These are phyloP conservation scores for Mormoops blainvillei DNA, from an alignment of 2,113 vertebrate genomes.

Conservation along the genomic window DNA sequence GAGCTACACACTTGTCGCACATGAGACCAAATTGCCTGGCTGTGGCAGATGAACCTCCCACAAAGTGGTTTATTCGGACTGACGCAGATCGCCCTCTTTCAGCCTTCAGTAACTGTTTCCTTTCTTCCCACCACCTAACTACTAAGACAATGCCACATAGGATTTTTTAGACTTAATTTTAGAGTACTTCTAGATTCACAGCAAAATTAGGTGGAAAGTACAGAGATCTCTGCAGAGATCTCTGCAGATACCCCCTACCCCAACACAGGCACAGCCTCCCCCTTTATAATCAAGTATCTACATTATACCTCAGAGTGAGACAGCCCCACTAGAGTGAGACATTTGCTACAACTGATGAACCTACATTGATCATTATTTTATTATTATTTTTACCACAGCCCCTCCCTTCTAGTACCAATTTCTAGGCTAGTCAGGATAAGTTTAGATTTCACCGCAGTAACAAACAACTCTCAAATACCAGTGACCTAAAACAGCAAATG, in stretches of 20 bases:
- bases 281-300: neutral
- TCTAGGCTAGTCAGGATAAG: neutral
- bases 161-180: neutral
- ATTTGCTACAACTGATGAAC: neutral
- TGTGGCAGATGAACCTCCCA: neutral
- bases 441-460: neutral
- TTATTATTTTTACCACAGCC: neutral
- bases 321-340: neutral
- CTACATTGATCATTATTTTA: neutral
- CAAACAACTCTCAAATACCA: neutral
- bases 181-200: neutral
- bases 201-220: neutral
- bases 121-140: neutral
- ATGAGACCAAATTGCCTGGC: neutral
- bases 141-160: too few relatives aligned
- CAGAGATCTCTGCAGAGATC: neutral
- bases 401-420: neutral
- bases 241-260: neutral
- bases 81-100: fast-evolving
- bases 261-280: neutral
- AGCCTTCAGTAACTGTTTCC: neutral
- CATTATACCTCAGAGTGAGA: too few relatives aligned
- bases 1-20: fast-evolving
- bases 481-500: neutral
- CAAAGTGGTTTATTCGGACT: neutral